Evolutionary conservation across 2,113 vertebrate species (phyloP).

Genomic region (Sceloporus tristichus): DNA sequence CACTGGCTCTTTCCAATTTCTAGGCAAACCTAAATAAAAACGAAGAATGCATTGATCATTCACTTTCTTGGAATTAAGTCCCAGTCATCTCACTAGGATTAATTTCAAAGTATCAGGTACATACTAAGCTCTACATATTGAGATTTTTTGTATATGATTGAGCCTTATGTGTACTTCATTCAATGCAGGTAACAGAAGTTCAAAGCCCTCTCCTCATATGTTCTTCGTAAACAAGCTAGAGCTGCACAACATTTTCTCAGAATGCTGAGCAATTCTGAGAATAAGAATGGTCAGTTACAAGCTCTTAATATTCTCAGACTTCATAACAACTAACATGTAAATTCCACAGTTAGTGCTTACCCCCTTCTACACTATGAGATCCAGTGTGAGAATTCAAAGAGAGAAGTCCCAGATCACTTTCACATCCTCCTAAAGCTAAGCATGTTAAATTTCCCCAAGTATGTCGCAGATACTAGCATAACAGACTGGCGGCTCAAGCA

Average conservation of each 20-base stretch:
- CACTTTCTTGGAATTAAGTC: neutral
- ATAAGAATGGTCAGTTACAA: neutral
- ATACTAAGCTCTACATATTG: neutral
- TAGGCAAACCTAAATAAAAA: slow-evolving; percentile 32
- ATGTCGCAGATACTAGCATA: neutral
- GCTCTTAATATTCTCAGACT: neutral
- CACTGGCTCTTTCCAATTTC: slow-evolving; percentile 8
- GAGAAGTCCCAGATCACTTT: neutral
- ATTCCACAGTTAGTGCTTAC: neutral
- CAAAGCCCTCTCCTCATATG: neutral
- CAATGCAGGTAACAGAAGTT: too few species aligned
- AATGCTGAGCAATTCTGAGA: neutral
- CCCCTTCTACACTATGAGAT: neutral
- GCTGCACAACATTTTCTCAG: neutral
- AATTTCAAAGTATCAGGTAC: neutral
- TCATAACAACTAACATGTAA: neutral
- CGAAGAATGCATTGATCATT: neutral
- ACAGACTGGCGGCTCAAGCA: neutral
- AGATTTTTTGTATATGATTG: neutral
- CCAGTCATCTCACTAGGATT: neutral
- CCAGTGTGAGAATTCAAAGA: neutral
- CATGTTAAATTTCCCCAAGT: neutral
- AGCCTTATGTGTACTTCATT: too few species aligned
- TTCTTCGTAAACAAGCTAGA: slow-evolving; percentile 1
- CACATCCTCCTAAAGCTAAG: neutral